A percentile compares a stretch with the other conserved stretches of the same genome.
These are phyloP conservation scores for Atta colombica DNA, from an alignment of 1,140 invertebrate species.

Conservation along the genomic window DNA sequence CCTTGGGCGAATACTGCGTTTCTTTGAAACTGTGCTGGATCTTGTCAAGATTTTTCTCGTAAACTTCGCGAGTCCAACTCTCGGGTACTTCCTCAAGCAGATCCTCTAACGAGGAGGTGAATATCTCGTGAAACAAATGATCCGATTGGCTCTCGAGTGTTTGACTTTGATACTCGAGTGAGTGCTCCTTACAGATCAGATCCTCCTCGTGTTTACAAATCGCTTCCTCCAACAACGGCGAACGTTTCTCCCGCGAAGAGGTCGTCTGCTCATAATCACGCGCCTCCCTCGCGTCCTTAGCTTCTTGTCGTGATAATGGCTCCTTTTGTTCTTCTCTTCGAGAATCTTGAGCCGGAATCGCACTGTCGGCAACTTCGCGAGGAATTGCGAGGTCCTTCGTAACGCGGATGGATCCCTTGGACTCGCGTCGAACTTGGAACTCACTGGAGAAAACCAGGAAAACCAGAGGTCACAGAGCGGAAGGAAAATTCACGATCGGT, in stretches of 20 bases:
- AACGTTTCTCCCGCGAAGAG: slow-evolving; percentile 30
- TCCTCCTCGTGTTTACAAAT: slow-evolving; percentile 66
- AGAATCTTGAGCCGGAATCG: not conserved
- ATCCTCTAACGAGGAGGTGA: slow-evolving; percentile 58
- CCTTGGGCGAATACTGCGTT: slow-evolving; percentile 66
- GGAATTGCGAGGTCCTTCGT: slow-evolving; percentile 12
- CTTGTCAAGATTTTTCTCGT: slow-evolving; percentile 33
- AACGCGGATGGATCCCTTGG: not conserved
- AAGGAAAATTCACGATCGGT: not conserved
- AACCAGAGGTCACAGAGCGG: not conserved
- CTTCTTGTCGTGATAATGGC: not conserved
- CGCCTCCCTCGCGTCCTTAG: not conserved
- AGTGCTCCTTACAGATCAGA: slow-evolving; percentile 77
- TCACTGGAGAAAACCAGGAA: slow-evolving; percentile 31
- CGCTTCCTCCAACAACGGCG: slow-evolving; percentile 53
- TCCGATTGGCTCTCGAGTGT: slow-evolving; percentile 77
- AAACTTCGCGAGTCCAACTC: slow-evolving; percentile 30
- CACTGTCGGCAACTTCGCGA: no score
- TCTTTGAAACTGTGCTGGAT: slow-evolving; percentile 65
- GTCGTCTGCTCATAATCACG: slow-evolving; percentile 35
- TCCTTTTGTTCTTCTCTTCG: not conserved
- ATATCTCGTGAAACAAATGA: slow-evolving; percentile 8
- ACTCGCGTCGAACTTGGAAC: slow-evolving; percentile 6
- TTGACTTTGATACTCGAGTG: slow-evolving; percentile 79
- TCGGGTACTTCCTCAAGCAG: slow-evolving; percentile 30